phyloP scores from a whole-genome alignment of 2,797 vertebrate species.

The Phoxinus dragarum region DNA sequence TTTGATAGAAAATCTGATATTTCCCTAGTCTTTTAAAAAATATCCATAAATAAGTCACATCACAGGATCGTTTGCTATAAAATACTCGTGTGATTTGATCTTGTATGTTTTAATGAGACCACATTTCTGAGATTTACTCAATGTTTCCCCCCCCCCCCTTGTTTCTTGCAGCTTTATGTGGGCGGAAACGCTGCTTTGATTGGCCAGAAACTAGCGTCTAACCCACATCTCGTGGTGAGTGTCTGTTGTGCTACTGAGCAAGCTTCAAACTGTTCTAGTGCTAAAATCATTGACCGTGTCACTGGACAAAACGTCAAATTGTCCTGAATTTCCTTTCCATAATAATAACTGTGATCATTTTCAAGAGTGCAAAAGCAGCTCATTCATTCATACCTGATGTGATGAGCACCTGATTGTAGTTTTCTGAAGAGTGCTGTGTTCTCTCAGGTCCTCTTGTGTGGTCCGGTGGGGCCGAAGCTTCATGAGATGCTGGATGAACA shows the following conservation, averaged over 20 bases:
- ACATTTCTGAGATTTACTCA: background rate
- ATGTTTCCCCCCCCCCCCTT: background rate
- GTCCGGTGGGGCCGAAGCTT: constrained; percentile 94
- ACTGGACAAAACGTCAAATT: background rate
- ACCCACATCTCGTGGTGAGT: constrained; percentile 88
- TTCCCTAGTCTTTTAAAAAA: background rate
- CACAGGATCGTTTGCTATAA: background rate
- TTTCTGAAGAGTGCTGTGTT: constrained; percentile 18
- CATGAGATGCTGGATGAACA: constrained; percentile 94
- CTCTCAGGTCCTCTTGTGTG: constrained; percentile 90
- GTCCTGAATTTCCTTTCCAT: background rate
- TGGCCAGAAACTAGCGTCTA: constrained; percentile 90
- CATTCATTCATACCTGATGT: background rate
- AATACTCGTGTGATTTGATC: background rate
- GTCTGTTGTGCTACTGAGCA: background rate
- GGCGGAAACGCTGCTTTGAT: constrained; percentile 99
- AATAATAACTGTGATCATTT: background rate
- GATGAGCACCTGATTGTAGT: background rate
- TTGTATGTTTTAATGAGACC: background rate
- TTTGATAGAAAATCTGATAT: background rate
- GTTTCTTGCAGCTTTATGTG: constrained; percentile 87
- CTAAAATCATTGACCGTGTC: background rate
- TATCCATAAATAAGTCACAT: background rate
- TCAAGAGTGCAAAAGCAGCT: background rate
- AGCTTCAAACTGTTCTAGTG: background rate